Conservation (phyloP, 1,140 invertebrate species). For the Coboldia fuscipes region DNA sequence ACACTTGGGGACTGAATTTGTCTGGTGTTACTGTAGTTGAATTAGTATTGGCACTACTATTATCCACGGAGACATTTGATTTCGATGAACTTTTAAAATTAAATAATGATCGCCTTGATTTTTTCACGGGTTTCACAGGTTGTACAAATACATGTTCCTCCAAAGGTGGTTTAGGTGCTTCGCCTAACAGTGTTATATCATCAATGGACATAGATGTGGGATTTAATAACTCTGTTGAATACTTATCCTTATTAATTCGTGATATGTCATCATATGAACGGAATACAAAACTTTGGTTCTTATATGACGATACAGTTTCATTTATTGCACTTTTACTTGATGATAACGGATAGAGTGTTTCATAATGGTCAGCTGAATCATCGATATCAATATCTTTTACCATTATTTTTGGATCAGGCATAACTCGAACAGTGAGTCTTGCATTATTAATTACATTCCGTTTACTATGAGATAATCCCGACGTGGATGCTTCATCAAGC, state of each 20-base stretch:
- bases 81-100: too few species aligned
- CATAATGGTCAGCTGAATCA: too few species aligned
- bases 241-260: too few species aligned
- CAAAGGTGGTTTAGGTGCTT: neutral
- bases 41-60: constrained; percentile 7
- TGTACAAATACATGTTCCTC: constrained; percentile 22
- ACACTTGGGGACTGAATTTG: constrained; percentile 36
- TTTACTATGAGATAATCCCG: neutral
- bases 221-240: too few species aligned
- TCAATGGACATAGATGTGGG: constrained; percentile 13
- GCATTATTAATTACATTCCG: too few species aligned
- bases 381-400: too few species aligned
- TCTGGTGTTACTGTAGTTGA: constrained; percentile 14
- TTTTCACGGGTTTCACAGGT: constrained; percentile 10
- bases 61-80: constrained; percentile 11
- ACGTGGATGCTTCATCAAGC: constrained; percentile 4
- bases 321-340: too few species aligned
- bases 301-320: too few species aligned
- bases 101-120: too few species aligned
- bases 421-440: constrained; percentile 27
- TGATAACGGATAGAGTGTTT: too few species aligned
- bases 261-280: too few species aligned
- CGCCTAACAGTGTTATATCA: constrained; percentile 13
- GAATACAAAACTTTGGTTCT: too few species aligned
- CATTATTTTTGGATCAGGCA: constrained; percentile 17